Evolutionary conservation across 2,797 vertebrate genomes (phyloP).

Genomic region (Helostoma temminkii): DNA sequence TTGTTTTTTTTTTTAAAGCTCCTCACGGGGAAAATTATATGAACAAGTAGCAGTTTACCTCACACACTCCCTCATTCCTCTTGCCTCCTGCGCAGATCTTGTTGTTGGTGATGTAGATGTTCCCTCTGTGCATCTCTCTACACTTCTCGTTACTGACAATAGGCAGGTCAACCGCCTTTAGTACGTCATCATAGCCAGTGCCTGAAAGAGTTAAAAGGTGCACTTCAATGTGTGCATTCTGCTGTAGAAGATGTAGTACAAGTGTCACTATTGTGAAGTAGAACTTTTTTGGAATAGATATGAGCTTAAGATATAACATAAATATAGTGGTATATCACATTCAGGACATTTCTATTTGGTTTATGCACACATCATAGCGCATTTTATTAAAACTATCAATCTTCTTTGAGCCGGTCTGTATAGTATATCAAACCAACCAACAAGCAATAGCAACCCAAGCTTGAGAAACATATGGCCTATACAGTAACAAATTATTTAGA

Average conservation of each 20-base stretch:
- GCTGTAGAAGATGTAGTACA: constrained; percentile 3
- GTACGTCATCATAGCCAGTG: constrained; percentile 88
- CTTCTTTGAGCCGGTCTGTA: neutral
- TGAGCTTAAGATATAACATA: no score
- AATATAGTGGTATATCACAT: no score
- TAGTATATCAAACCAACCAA: constrained; percentile 8
- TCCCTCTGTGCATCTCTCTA: constrained; percentile 90
- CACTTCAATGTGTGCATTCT: constrained; percentile 1
- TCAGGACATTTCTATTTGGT: neutral
- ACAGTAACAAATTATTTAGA: constrained; percentile 1
- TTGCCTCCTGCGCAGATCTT: constrained; percentile 95
- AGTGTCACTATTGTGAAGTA: neutral
- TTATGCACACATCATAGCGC: neutral
- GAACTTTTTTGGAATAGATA: neutral
- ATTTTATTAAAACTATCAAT: constrained; percentile 30
- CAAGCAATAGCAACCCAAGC: neutral
- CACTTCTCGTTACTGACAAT: constrained; percentile 92
- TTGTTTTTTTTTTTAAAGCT: constrained; percentile 22
- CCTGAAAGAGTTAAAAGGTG: constrained; percentile 76
- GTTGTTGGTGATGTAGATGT: constrained; percentile 90
- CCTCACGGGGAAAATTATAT: constrained; percentile 12
- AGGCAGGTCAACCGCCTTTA: constrained; percentile 90
- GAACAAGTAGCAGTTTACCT: constrained; percentile 84
- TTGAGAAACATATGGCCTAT: constrained; percentile 14
- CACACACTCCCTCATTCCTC: constrained; percentile 92